Percentiles rank a stretch among this genome's conserved stretches.
phyloP scores from a whole-genome alignment of 2,113 vertebrate species.

The Oncorhynchus keta region DNA sequence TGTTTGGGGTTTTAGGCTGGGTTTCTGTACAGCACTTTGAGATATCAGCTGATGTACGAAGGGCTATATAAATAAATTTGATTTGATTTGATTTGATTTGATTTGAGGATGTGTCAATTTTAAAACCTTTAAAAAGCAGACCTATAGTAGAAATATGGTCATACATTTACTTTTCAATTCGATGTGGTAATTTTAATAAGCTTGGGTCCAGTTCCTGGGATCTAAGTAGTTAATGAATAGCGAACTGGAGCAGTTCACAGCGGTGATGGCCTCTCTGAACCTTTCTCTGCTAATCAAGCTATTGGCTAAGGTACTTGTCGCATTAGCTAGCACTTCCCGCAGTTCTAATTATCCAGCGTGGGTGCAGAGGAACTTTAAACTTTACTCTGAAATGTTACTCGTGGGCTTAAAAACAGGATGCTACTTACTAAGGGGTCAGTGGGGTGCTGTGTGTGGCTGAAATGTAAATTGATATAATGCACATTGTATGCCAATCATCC shows the following conservation, averaged over 20 bases:
- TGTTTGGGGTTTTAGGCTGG: too few species aligned
- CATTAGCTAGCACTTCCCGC: constrained; percentile 47
- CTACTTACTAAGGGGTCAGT: background rate
- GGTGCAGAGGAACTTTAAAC: constrained; percentile 16
- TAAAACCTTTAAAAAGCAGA: background rate
- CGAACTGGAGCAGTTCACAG: constrained; percentile 38
- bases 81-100: too few species aligned
- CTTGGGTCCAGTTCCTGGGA: constrained; percentile 34
- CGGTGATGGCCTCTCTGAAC: constrained; percentile 29
- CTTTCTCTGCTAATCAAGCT: constrained; percentile 56
- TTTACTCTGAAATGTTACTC: background rate
- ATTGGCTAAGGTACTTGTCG: constrained; percentile 55
- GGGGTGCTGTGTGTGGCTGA: too few species aligned
- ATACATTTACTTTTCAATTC: constrained; percentile 23
- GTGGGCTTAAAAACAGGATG: background rate
- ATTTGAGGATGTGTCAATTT: background rate
- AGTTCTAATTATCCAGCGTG: constrained; percentile 49
- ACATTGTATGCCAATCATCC: background rate
- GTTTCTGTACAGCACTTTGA: too few species aligned
- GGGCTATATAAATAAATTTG: too few species aligned
- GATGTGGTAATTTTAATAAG: constrained; percentile 50
- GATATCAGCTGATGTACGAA: too few species aligned
- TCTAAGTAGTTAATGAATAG: constrained; percentile 53
- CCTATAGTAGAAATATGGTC: background rate
- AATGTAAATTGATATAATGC: too few species aligned